Conservation (phyloP, 2,888 invertebrate genomes). For the Drosophila mayaguana region DNA sequence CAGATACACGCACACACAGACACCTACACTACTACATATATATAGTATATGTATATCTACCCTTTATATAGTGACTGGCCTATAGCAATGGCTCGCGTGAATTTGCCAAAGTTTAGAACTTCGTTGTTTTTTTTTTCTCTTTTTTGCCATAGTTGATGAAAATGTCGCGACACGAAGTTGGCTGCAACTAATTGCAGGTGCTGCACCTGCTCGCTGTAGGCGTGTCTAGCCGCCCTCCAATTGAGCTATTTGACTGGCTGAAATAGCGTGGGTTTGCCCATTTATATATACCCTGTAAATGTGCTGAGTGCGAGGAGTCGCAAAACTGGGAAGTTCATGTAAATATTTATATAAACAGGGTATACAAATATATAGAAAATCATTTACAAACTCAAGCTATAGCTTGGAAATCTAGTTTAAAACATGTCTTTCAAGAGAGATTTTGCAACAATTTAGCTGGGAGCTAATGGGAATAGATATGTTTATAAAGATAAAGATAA, state of each 20-base stretch:
- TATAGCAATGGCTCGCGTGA: slow-evolving; percentile 78
- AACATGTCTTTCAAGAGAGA: no score
- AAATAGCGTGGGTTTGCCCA: slow-evolving; percentile 8
- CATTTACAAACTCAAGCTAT: no score
- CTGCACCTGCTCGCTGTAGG: slow-evolving; percentile 50
- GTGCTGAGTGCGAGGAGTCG: not conserved
- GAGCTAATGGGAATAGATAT: no score
- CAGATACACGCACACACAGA: not conserved
- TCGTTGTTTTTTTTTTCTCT: slow-evolving; percentile 55
- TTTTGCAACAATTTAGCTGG: no score
- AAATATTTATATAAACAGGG: no score
- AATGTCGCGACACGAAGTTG: slow-evolving; percentile 67
- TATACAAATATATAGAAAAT: no score
- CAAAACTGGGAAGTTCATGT: no score
- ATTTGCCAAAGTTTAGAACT: slow-evolving; percentile 84
- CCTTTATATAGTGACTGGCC: slow-evolving; percentile 9
- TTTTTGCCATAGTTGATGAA: slow-evolving; percentile 8
- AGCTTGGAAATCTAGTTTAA: no score
- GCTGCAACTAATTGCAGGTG: slow-evolving; percentile 61
- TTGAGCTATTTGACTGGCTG: slow-evolving; percentile 62
- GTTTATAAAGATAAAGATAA: no score
- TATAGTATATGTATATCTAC: not conserved
- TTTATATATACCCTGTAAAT: slow-evolving; percentile 36
- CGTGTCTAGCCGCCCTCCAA: slow-evolving; percentile 65
- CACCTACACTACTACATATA: not conserved